phyloP scores from a whole-genome alignment of 2,888 invertebrate genomes.

The Phyllotreta cruciferae region DNA sequence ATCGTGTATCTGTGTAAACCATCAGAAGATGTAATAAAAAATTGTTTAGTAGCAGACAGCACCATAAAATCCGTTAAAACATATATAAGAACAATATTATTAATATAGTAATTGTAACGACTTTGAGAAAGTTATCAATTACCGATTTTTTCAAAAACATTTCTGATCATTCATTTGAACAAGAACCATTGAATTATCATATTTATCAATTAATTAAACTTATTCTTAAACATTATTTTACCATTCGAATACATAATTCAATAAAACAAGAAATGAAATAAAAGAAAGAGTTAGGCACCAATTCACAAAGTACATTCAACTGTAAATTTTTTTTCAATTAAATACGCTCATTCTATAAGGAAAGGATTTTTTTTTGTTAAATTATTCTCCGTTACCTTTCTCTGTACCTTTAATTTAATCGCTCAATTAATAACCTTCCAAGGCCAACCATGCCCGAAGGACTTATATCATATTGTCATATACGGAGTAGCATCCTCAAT shows the following conservation, averaged over 20 bases:
- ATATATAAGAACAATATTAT: neutral
- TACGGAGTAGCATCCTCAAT: no score
- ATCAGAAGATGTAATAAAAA: slow-evolving; percentile 1
- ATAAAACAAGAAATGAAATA: neutral
- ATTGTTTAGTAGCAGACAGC: neutral
- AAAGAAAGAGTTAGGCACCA: neutral
- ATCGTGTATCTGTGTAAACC: neutral
- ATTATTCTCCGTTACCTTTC: no score
- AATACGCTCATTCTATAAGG: no score
- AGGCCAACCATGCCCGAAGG: no score
- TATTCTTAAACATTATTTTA: neutral
- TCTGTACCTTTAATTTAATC: no score
- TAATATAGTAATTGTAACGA: neutral
- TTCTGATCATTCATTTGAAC: neutral
- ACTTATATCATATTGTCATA: no score
- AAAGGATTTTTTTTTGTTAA: no score
- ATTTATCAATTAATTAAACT: neutral
- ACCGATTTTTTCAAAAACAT: neutral
- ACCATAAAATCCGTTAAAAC: slow-evolving; percentile 1
- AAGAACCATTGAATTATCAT: neutral
- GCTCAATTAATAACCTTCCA: no score
- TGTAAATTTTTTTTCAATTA: no score
- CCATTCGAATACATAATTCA: neutral
- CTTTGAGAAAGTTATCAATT: neutral
- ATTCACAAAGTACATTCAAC: no score